Conservation (phyloP, 2,797 vertebrate species). For the Pachyuromys duprasi region DNA sequence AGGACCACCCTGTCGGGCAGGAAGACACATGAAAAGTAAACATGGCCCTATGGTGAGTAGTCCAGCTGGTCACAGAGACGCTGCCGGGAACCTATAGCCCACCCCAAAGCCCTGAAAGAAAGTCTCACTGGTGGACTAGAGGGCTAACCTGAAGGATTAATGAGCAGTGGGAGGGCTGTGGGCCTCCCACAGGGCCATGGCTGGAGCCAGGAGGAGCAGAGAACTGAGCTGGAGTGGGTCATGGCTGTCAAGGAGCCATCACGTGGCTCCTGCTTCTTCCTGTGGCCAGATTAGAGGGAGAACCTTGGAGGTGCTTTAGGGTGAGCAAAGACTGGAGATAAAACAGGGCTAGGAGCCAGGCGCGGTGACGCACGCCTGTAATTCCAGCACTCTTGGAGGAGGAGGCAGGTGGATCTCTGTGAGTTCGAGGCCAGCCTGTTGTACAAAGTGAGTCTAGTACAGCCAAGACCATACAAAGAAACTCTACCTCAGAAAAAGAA, state of each 20-base stretch:
- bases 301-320: not conserved
- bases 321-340: not conserved
- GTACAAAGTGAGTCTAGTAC: too few species aligned
- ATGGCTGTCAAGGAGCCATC: rapidly evolving
- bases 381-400: too few species aligned
- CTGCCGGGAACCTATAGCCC: not conserved
- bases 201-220: not conserved
- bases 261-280: not conserved
- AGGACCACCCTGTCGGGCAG: not conserved
- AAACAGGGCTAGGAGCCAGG: too few species aligned
- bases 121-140: too few species aligned
- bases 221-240: not conserved
- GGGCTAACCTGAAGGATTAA: not conserved
- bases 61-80: not conserved
- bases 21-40: not conserved
- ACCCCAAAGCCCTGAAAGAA: not conserved
- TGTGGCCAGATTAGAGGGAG: not conserved
- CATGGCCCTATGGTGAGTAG: not conserved
- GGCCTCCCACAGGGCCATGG: not conserved
- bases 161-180: not conserved
- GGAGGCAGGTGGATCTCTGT: too few species aligned
- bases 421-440: too few species aligned
- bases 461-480: too few species aligned
- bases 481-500: too few species aligned
- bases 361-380: too few species aligned